Conservation (phyloP, 2,888 invertebrate species). For the Mystacides longicornis region DNA sequence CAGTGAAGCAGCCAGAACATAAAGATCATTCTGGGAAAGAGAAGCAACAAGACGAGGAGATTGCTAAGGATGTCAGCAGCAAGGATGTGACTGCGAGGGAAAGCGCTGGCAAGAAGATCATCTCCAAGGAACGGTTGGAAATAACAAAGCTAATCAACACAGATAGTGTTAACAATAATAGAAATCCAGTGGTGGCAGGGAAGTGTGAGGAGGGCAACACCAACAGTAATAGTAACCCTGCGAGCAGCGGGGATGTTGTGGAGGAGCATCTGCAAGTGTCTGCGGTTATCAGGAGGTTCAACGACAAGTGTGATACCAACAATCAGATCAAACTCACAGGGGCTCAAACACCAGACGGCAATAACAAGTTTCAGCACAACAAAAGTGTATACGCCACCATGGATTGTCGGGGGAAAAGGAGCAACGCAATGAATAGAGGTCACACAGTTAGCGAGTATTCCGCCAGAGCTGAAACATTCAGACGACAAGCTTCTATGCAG, state of each 20-base stretch:
- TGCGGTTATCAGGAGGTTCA: conserved; percentile 23
- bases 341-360: background rate
- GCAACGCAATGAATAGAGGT: conserved; percentile 20
- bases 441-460: conserved; percentile 23
- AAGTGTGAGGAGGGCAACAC: no score
- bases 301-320: conserved; percentile 23
- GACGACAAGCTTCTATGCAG: conserved; percentile 21
- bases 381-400: conserved; percentile 23
- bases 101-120: no score
- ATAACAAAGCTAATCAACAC: no score
- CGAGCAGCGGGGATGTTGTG: conserved; percentile 3
- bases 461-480: conserved; percentile 17
- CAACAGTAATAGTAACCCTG: no score
- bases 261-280: conserved; percentile 22
- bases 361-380: background rate
- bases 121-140: no score
- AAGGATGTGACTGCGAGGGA: no score
- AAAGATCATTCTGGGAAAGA: background rate
- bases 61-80: no score
- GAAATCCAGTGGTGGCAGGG: no score
- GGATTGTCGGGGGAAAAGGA: conserved; percentile 22
- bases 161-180: no score
- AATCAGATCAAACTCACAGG: conserved; percentile 3
- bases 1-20: background rate
- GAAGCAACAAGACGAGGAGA: no score